Conservation (phyloP, 1,140 invertebrate genomes). For the Psix sp. region DNA sequence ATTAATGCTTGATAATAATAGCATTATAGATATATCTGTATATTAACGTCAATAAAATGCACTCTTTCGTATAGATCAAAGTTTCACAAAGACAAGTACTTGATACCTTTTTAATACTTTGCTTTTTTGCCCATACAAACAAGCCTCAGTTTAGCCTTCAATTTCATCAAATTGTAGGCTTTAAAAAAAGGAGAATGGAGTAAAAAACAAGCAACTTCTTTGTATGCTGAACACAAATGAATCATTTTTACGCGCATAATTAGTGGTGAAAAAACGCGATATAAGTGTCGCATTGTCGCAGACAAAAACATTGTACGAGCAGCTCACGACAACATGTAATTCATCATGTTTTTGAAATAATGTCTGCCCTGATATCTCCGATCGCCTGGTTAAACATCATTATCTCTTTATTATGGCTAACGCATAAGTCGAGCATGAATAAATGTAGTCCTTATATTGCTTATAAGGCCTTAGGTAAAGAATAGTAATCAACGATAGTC, state of each 20-base stretch:
- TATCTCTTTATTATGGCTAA: constrained; percentile 41
- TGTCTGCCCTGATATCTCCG: constrained; percentile 24
- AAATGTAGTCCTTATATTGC: constrained; percentile 67
- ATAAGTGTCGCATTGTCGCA: too few species aligned
- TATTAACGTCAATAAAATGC: constrained; percentile 20
- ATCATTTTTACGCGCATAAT: too few species aligned
- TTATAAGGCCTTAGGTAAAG: constrained; percentile 57
- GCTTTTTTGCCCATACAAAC: too few species aligned
- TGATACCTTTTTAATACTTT: too few species aligned
- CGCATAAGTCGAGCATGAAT: constrained; percentile 61
- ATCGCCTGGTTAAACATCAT: constrained; percentile 48
- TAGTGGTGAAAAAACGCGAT: too few species aligned
- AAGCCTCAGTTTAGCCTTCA: too few species aligned
- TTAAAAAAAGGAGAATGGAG: too few species aligned
- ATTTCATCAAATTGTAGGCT: too few species aligned
- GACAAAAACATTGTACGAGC: constrained; percentile 28
- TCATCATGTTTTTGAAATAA: constrained; percentile 38
- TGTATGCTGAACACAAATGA: too few species aligned
- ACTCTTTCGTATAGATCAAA: neutral
- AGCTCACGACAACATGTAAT: constrained; percentile 10
- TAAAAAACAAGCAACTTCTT: too few species aligned
- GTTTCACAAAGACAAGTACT: neutral
- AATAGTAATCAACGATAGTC: constrained; percentile 66
- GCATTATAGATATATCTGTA: constrained; percentile 24
- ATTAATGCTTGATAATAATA: constrained; percentile 48